Conservation (phyloP, 2,113 vertebrate species). For the Acrocephalus kingi region DNA sequence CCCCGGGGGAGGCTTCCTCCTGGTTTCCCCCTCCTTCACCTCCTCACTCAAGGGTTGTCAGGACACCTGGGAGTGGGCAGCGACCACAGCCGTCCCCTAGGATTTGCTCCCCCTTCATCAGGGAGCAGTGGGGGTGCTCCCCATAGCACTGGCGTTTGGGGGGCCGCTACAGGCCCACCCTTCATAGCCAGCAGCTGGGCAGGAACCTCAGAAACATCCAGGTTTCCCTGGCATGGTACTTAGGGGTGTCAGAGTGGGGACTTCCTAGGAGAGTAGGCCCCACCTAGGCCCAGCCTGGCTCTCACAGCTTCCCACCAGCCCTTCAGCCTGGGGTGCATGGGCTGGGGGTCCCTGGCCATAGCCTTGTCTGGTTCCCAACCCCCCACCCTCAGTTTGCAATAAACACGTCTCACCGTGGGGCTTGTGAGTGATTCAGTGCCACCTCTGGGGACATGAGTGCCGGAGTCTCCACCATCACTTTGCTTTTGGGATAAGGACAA, state of each 20-base stretch:
- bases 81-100: background rate
- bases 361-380: background rate
- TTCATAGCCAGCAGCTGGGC: background rate
- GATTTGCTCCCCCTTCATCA: background rate
- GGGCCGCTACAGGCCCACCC: background rate
- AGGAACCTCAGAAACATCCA: background rate
- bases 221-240: background rate
- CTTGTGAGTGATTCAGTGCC: background rate
- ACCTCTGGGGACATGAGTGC: background rate
- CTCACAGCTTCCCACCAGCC: background rate
- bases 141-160: fast-evolving
- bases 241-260: background rate
- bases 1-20: fast-evolving
- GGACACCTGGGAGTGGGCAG: background rate
- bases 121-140: background rate
- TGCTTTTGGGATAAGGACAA: background rate
- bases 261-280: background rate
- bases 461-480: background rate
- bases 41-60: background rate
- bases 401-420: background rate
- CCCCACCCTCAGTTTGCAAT: background rate
- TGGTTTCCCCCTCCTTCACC: background rate
- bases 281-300: background rate
- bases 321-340: background rate
- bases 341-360: background rate